Conservation (phyloP, 2,113 vertebrate species). For the Eleginops maclovinus region DNA sequence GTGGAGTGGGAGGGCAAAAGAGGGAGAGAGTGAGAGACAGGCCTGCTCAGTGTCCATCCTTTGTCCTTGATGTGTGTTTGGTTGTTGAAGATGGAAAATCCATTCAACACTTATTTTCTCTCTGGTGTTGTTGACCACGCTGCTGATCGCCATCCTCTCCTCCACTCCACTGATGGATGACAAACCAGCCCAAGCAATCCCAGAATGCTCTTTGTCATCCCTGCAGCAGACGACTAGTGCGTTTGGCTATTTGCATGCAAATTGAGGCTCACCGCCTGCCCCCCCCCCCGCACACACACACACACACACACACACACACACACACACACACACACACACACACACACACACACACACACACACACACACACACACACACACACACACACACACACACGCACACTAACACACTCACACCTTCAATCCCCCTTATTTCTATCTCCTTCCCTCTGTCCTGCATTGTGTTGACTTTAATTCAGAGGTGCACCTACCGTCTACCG, state of each 20-base stretch:
- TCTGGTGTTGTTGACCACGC: slow-evolving; percentile 2
- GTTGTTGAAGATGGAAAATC: slow-evolving; percentile 19
- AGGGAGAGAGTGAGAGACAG: slow-evolving; percentile 5
- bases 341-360: slow-evolving; percentile 31
- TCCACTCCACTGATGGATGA: slow-evolving; percentile 37
- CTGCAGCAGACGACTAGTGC: slow-evolving; percentile 37
- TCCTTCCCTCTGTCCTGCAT: slow-evolving; percentile 45
- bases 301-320: slow-evolving; percentile 15
- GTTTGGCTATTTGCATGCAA: slow-evolving; percentile 76
- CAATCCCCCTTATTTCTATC: slow-evolving; percentile 1
- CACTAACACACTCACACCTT: slow-evolving; percentile 14
- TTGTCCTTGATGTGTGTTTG: slow-evolving; percentile 49
- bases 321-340: slow-evolving; percentile 4
- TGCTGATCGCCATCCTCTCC: slow-evolving; percentile 6
- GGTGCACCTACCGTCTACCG: slow-evolving; percentile 23
- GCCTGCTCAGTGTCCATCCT: slow-evolving; percentile 8
- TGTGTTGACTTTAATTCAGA: slow-evolving; percentile 60
- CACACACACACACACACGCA: slow-evolving; percentile 26
- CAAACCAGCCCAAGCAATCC: slow-evolving; percentile 65
- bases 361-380: slow-evolving; percentile 9
- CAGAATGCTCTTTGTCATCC: slow-evolving; percentile 69
- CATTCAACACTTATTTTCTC: slow-evolving; percentile 15
- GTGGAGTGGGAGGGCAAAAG: neutral
- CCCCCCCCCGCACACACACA: neutral
- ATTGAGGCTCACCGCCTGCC: slow-evolving; percentile 42